Conservation (phyloP, 35 echinoderm and acorn worm genomes). For the Amphiura filiformis region DNA sequence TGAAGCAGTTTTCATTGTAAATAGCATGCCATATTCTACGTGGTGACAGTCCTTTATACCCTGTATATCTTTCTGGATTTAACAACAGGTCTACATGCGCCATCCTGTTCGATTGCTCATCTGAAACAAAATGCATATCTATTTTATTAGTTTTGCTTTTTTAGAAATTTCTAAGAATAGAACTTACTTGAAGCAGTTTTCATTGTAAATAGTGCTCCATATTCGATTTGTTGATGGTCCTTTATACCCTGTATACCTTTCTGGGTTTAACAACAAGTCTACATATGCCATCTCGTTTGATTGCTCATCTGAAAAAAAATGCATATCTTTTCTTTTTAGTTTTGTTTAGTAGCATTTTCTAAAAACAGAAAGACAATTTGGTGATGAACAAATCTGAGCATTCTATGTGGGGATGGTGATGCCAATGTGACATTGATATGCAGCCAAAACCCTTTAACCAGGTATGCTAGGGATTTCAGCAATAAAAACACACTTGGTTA, state of each 20-base stretch:
- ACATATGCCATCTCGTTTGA: conserved; percentile 80
- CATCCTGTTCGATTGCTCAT: conserved; percentile 80
- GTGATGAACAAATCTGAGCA: background rate
- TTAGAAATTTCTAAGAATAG: no score
- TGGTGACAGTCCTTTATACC: conserved; percentile 89
- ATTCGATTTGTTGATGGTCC: conserved; percentile 73
- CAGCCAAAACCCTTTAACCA: no score
- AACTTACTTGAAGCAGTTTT: conserved; percentile 99
- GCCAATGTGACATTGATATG: no score
- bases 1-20: conserved; percentile 98
- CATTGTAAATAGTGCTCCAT: conserved; percentile 96
- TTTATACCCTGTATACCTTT: conserved; percentile 98
- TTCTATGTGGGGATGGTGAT: no score
- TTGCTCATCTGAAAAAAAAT: conserved; percentile 83
- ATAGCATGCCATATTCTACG: conserved; percentile 92
- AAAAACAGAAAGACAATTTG: background rate
- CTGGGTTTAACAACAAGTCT: conserved; percentile 85
- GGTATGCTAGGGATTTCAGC: no score
- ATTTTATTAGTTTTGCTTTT: no score
- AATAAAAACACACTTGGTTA: no score
- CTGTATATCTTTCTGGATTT: conserved; percentile 97
- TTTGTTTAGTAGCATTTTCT: no score
- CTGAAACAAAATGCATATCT: no score
- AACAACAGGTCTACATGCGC: conserved; percentile 78
- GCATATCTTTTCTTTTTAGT: no score